Conservation (phyloP, 2,113 vertebrate species). For the Excalfactoria chinensis region DNA sequence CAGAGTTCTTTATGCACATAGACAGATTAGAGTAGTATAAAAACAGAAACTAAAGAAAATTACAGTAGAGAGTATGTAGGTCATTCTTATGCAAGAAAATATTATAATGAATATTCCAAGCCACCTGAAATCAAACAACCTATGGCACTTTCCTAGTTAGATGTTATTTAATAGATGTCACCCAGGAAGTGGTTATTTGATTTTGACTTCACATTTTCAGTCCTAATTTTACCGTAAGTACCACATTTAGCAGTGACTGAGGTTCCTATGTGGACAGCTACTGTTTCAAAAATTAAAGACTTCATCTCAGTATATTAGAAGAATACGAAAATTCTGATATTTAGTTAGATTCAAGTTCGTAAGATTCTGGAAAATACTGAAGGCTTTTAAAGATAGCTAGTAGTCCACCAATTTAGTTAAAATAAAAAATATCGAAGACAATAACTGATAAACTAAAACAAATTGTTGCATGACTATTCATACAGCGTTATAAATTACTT, state of each 20-base stretch:
- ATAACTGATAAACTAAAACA: neutral
- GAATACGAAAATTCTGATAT: neutral
- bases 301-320: neutral
- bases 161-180: neutral
- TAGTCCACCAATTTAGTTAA: neutral
- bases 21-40: neutral
- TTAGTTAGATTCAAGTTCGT: neutral
- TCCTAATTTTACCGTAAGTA: neutral
- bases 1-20: neutral
- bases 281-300: neutral
- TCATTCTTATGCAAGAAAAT: neutral
- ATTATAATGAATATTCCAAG: neutral
- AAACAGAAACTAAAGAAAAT: conserved; percentile 1
- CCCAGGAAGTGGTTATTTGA: neutral
- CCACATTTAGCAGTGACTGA: neutral
- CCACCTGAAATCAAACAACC: neutral
- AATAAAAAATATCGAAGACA: neutral
- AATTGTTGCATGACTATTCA: neutral
- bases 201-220: neutral
- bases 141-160: neutral
- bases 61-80: neutral
- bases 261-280: neutral
- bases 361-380: neutral
- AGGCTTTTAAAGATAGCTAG: neutral
- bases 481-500: neutral